A percentile compares a stretch with the other conserved stretches of the same genome.
Conservation (phyloP, 53 echinoderm and acorn worm species). For the Temnopleurus reevesii region DNA sequence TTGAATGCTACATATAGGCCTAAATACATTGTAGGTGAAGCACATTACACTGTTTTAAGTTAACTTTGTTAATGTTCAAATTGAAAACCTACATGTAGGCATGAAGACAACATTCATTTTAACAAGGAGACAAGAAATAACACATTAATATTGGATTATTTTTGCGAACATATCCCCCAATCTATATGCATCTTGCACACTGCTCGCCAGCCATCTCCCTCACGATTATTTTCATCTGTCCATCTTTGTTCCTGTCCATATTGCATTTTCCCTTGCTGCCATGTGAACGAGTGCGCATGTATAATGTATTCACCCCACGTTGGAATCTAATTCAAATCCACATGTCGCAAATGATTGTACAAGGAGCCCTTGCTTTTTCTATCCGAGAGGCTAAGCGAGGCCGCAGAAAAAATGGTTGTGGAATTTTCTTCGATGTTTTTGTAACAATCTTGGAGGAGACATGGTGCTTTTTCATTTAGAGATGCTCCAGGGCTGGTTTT, state of each 20-base stretch:
- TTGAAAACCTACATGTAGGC: too few species aligned
- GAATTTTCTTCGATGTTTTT: constrained; percentile 32
- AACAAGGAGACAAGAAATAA: too few species aligned
- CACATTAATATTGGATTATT: too few species aligned
- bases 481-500: constrained; percentile 30
- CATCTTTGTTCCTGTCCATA: neutral
- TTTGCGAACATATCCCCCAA: too few species aligned
- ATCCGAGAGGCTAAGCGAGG: neutral
- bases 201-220: neutral
- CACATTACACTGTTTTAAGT: too few species aligned
- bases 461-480: constrained; percentile 21
- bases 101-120: too few species aligned
- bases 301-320: constrained; percentile 52
- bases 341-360: constrained; percentile 42
- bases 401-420: neutral
- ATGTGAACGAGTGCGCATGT: neutral
- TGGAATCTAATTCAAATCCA: constrained; percentile 37
- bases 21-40: too few species aligned
- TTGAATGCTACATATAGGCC: too few species aligned
- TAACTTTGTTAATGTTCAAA: too few species aligned
- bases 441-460: constrained; percentile 58
- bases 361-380: neutral
- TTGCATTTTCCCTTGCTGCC: constrained; percentile 16
- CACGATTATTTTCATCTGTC: constrained; percentile 8
- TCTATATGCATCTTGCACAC: neutral